These are phyloP conservation scores for Tragelaphus oryx DNA, from an alignment of 2,797 vertebrate species.

Conservation along the genomic window DNA sequence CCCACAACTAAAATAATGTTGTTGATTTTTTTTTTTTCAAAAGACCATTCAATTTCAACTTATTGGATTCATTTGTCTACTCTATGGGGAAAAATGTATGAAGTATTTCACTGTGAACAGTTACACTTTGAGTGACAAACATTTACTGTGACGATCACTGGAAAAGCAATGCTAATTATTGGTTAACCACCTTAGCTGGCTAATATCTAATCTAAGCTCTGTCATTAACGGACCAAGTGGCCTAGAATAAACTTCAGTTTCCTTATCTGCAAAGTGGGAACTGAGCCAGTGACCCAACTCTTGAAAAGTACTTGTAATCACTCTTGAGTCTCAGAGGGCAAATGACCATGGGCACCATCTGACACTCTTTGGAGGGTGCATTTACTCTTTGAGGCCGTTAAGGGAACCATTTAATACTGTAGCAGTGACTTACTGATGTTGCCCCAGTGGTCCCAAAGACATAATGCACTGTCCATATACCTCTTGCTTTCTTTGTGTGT, in stretches of 20 bases:
- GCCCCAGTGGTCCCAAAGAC: not conserved
- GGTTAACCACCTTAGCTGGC: not conserved
- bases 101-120: not conserved
- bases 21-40: not conserved
- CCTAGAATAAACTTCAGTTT: conserved; percentile 45
- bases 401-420: not conserved
- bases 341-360: not conserved
- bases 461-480: conserved; percentile 24
- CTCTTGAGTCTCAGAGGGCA: not conserved
- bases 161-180: conserved; percentile 44
- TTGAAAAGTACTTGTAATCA: conserved; percentile 33
- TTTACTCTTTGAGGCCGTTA: conserved; percentile 10
- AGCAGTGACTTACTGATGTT: conserved; percentile 1
- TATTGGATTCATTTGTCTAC: not conserved
- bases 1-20: not conserved
- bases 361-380: not conserved
- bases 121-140: conserved; percentile 6
- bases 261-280: conserved; percentile 30
- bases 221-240: conserved; percentile 26
- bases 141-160: conserved; percentile 4
- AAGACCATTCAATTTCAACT: not conserved
- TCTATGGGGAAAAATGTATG: not conserved
- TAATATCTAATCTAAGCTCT: conserved; percentile 55
- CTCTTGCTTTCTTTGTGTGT: conserved; percentile 9
- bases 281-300: not conserved